These are phyloP conservation scores for Boloria euphrosyne DNA, from an alignment of 2,888 invertebrate genomes.

Conservation along the genomic window DNA sequence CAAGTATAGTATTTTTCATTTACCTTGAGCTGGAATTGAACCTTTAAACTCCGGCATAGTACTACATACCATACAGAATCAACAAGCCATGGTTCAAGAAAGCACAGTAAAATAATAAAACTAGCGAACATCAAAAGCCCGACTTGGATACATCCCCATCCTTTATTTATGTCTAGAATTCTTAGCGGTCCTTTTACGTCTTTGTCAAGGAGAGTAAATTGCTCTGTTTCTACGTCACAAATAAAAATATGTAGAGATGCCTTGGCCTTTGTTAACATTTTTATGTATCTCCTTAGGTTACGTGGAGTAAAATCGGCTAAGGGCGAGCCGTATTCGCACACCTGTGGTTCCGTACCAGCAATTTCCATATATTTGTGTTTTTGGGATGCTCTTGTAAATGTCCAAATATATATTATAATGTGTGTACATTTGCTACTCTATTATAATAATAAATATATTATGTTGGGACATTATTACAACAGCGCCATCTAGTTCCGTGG, in stretches of 20 bases:
- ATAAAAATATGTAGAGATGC: conserved; percentile 7
- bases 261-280: conserved; percentile 6
- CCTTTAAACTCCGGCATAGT: background rate
- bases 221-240: conserved; percentile 2
- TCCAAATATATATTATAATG: no score
- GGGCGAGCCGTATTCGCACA: no score
- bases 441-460: no score
- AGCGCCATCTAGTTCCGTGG: no score
- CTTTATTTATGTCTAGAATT: conserved; percentile 4
- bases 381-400: no score
- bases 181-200: conserved; percentile 7
- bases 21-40: no score
- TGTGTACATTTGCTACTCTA: no score
- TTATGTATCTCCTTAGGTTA: background rate
- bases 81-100: background rate
- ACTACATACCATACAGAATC: background rate
- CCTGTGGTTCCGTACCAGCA: no score
- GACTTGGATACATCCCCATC: background rate
- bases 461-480: no score
- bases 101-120: conserved; percentile 2
- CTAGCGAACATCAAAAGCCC: conserved; percentile 1
- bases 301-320: no score
- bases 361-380: no score
- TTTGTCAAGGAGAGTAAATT: conserved; percentile 5
- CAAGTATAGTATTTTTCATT: no score